Evolutionary conservation across 2,113 vertebrate species (phyloP).

Genomic region (Pyrgilauda ruficollis): DNA sequence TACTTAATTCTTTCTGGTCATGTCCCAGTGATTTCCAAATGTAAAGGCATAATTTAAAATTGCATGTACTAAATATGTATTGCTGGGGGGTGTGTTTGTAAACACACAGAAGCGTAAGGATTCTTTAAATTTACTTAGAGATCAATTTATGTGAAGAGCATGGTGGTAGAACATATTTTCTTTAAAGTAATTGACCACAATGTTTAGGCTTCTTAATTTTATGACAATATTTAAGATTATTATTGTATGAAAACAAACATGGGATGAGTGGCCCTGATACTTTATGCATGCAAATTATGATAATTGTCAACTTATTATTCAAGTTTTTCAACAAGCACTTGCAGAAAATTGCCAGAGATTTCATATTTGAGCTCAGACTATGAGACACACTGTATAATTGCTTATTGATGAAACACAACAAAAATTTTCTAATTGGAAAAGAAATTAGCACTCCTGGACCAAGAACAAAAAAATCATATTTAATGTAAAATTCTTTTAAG

Average conservation of each 20-base stretch:
- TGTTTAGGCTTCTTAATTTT: not conserved
- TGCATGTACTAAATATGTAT: fast-evolving
- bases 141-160: not conserved
- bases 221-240: not conserved
- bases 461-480: not conserved
- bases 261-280: not conserved
- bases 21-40: not conserved
- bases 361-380: conserved; percentile 33
- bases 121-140: not conserved
- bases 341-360: conserved; percentile 14
- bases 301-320: conserved; percentile 2
- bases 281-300: conserved; percentile 9
- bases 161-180: not conserved
- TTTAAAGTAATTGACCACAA: not conserved
- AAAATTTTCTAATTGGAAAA: not conserved
- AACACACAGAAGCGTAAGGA: not conserved
- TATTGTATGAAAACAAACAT: not conserved
- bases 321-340: conserved; percentile 43
- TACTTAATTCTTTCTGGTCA: fast-evolving
- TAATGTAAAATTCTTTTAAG: not conserved
- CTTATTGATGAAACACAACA: not conserved
- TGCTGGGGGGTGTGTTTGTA: not conserved
- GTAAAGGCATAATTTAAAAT: not conserved
- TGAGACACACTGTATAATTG: not conserved
- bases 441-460: not conserved